A percentile compares a stretch with the other conserved stretches of the same genome.
These are phyloP conservation scores for Proisotoma minuta DNA, from an alignment of 2,888 invertebrate genomes.

Conservation along the genomic window DNA sequence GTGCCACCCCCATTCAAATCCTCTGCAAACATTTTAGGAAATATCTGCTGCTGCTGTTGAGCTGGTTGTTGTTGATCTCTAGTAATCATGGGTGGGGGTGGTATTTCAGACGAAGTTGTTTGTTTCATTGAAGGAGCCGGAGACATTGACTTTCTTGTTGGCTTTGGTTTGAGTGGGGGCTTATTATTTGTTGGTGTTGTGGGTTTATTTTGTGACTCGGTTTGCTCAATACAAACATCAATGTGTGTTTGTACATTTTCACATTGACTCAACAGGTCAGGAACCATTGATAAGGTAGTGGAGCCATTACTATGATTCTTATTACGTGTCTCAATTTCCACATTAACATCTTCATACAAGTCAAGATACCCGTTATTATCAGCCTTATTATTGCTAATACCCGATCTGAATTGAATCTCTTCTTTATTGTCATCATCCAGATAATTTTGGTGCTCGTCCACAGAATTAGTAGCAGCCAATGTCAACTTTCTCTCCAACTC, in stretches of 20 bases:
- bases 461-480: background rate
- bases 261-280: conserved; percentile 46
- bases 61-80: conserved; percentile 16
- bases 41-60: conserved; percentile 43
- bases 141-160: background rate
- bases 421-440: conserved; percentile 2
- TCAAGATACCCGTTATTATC: conserved; percentile 25
- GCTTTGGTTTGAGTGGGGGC: conserved; percentile 5
- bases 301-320: conserved; percentile 9
- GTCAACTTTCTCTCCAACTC: conserved; percentile 11
- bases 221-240: conserved; percentile 41
- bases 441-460: conserved; percentile 9
- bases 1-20: conserved; percentile 11
- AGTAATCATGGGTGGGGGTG: conserved; percentile 1
- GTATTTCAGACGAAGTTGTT: conserved; percentile 5
- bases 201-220: conserved; percentile 12
- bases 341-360: conserved; percentile 41
- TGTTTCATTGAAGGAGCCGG: background rate
- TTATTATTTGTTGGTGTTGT: background rate
- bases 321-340: conserved; percentile 31
- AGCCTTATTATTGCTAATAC: background rate
- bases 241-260: conserved; percentile 43
- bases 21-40: conserved; percentile 46
- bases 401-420: background rate
- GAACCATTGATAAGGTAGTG: conserved; percentile 44